Percentiles rank a stretch among this genome's conserved stretches.
Conservation (phyloP, 2,797 vertebrate genomes). For the Lutjanus argentimaculatus region DNA sequence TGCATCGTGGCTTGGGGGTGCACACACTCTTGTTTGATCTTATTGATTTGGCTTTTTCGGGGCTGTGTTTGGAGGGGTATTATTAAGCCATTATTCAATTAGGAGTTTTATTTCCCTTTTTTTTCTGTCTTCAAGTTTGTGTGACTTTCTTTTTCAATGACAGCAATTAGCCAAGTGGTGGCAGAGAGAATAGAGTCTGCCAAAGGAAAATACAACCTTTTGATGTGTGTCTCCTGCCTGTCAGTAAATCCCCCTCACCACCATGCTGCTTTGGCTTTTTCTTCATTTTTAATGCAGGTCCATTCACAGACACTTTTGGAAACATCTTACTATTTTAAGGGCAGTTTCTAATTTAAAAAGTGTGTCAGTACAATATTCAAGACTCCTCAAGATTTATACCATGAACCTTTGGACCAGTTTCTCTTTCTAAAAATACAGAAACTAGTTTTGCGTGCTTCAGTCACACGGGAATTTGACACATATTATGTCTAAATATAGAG, state of each 20-base stretch:
- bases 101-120: slow-evolving; percentile 26
- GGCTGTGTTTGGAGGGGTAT: slow-evolving; percentile 21
- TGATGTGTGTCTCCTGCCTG: slow-evolving; percentile 63
- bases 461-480: slow-evolving; percentile 12
- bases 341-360: slow-evolving; percentile 54
- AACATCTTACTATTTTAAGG: slow-evolving; percentile 53
- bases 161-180: slow-evolving; percentile 57
- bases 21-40: slow-evolving; percentile 50
- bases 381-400: slow-evolving; percentile 37
- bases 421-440: slow-evolving; percentile 41
- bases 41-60: slow-evolving; percentile 57
- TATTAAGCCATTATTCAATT: slow-evolving; percentile 54
- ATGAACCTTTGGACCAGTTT: slow-evolving; percentile 40
- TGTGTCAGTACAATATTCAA: slow-evolving; percentile 48
- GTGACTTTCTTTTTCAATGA: slow-evolving; percentile 37
- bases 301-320: slow-evolving; percentile 31
- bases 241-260: slow-evolving; percentile 43
- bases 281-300: slow-evolving; percentile 46
- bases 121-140: slow-evolving; percentile 30
- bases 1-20: slow-evolving; percentile 50
- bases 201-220: slow-evolving; percentile 41
- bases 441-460: slow-evolving; percentile 21
- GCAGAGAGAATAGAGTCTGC: slow-evolving; percentile 46
- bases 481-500: neutral
- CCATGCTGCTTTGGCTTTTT: slow-evolving; percentile 30